Conservation (phyloP, 2,113 vertebrate genomes). For the Heloderma charlesbogerti region DNA sequence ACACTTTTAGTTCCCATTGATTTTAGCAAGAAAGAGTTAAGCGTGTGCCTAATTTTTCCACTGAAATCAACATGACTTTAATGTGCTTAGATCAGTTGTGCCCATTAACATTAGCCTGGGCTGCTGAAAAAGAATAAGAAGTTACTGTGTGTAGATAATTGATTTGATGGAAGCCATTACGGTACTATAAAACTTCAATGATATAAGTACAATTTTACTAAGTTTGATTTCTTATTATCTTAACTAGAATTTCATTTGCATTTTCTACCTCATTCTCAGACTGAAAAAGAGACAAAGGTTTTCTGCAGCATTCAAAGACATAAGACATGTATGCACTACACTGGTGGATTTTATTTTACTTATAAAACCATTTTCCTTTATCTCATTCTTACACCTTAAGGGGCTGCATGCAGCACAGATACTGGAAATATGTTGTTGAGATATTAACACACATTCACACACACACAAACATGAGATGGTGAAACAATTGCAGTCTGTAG, state of each 20-base stretch:
- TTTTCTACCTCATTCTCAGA: neutral
- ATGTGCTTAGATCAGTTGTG: neutral
- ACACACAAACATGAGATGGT: neutral
- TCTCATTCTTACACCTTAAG: neutral
- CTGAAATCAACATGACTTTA: neutral
- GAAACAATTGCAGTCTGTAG: neutral
- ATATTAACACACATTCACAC: too few relatives aligned
- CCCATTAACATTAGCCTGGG: neutral
- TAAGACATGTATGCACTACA: neutral
- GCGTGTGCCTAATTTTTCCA: neutral
- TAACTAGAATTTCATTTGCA: constrained; percentile 1
- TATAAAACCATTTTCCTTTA: neutral
- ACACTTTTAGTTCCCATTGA: neutral
- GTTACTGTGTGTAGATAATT: neutral
- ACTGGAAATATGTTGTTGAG: neutral
- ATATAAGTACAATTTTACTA: neutral
- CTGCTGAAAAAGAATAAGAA: neutral
- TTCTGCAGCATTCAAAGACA: neutral
- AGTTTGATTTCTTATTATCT: neutral
- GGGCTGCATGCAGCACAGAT: neutral
- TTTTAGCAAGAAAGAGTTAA: neutral
- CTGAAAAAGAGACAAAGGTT: neutral
- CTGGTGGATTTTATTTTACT: neutral
- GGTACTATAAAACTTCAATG: neutral
- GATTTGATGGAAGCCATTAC: neutral